These are phyloP conservation scores for Drosophila paramelanica DNA, from an alignment of 2,888 invertebrate species.

Conservation along the genomic window DNA sequence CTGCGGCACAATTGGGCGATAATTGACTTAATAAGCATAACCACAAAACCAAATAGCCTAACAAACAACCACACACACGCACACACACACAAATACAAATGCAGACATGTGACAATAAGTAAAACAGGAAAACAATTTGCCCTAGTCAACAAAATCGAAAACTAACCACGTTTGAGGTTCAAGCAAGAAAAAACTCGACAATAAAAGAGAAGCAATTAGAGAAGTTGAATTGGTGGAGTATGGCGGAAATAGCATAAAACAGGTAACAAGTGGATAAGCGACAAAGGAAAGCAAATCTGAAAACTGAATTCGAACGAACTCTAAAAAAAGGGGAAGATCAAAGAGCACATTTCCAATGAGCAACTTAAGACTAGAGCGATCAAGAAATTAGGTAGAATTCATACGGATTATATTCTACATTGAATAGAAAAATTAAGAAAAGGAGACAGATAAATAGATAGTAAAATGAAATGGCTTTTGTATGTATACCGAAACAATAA, in stretches of 20 bases:
- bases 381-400: too few relatives aligned
- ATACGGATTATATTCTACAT: too few relatives aligned
- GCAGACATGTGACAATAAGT: slow-evolving; percentile 30
- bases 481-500: too few relatives aligned
- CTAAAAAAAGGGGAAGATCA: too few relatives aligned
- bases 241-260: neutral
- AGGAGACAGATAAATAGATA: too few relatives aligned
- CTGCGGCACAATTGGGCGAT: slow-evolving; percentile 72
- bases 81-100: neutral
- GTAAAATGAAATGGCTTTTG: too few relatives aligned
- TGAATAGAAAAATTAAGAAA: too few relatives aligned
- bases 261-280: neutral
- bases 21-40: slow-evolving; percentile 78
- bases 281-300: too few relatives aligned
- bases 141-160: slow-evolving; percentile 17
- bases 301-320: too few relatives aligned
- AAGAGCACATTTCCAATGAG: too few relatives aligned
- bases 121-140: slow-evolving; percentile 17
- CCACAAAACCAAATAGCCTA: slow-evolving; percentile 74
- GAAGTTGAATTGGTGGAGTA: neutral
- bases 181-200: neutral
- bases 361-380: too few relatives aligned
- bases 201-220: neutral
- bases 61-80: slow-evolving; percentile 22
- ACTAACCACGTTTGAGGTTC: slow-evolving; percentile 1